Base-by-base conservation (phyloP, 2,797 vertebrate species). In the Scolopax bukidnonensis region DNA sequence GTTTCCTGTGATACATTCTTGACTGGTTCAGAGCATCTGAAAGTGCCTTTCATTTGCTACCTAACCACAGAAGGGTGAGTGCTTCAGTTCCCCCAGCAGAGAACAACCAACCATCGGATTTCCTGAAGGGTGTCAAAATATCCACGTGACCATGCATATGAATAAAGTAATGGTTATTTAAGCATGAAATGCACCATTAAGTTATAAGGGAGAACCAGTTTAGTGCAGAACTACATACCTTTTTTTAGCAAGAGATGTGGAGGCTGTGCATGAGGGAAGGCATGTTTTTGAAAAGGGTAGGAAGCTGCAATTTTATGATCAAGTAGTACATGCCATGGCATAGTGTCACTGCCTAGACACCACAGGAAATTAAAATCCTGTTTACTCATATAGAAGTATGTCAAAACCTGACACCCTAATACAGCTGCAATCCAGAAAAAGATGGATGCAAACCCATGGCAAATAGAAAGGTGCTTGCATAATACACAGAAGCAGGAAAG, bases 371-470 rank as follows among this genome's bases (percentile, higher is more conserved):
- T 8, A 89, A 80, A 92, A 79, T 74, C 32, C 41, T 65, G 24
- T 40, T 57, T 87, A 76, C 68, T 78, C 4, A 0, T 40, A 25
- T 18, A 83, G 84, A 90, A 93, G 77, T 79, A 56, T 50, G 60
- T 77, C 59, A 90, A 92, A 96, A 89, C 27, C 45, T 83, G 89
- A 84, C 64, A 73, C n/a, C 45, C 12, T 87, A 64, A 70, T 23
- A 84, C 20, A 23, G n/a, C 18, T 64, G 45, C 76, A 89, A 60
- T 47, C 78, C 60, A 79, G 56, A 70, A 70, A 75, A 84, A 76
- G 32, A 18, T n/a, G n/a, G 33, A 59, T 70, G 30, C n/a, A 85
- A 84, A 94, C 12, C 4, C 48, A 33, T 30, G 23, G 48, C 45
- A 67, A 96, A 69, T 63, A 84, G 32, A 89, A 84, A 79, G 24